Percentiles rank a stretch among this genome's conserved stretches.
These are phyloP conservation scores for Polyommatus icarus DNA, from an alignment of 2,888 invertebrate genomes.

Conservation along the genomic window DNA sequence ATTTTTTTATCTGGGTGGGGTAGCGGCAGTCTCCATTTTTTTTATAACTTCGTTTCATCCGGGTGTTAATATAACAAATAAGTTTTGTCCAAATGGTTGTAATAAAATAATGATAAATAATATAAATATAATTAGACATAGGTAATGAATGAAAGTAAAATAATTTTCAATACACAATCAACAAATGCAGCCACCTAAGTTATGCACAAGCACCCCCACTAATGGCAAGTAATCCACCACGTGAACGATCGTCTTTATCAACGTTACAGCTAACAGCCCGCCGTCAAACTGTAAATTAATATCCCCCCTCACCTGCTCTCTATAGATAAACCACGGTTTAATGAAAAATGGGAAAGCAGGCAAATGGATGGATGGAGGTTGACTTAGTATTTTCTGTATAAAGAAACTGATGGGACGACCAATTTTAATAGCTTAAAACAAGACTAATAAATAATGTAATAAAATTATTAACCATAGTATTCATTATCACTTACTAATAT, in stretches of 20 bases:
- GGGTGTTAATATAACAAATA: no score
- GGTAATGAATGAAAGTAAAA: no score
- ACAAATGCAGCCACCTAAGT: neutral
- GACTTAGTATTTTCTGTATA: neutral
- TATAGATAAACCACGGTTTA: neutral
- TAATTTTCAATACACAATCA: neutral
- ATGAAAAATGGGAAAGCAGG: neutral
- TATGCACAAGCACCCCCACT: neutral
- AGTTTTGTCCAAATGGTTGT: no score
- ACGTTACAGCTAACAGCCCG: neutral
- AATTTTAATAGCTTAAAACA: no score
- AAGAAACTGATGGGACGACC: neutral
- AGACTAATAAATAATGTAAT: no score
- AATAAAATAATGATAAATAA: no score
- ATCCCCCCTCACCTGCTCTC: neutral
- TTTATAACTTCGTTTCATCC: no score
- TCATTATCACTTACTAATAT: no score
- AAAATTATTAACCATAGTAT: no score
- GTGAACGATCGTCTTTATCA: neutral
- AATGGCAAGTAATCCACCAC: neutral
- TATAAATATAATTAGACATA: no score
- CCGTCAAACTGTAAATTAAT: neutral
- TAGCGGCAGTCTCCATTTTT: no score
- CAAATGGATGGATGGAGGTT: neutral
- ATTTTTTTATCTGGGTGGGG: no score